phyloP scores from a whole-genome alignment of 2,888 invertebrate genomes.

The Pomacea canaliculata region DNA sequence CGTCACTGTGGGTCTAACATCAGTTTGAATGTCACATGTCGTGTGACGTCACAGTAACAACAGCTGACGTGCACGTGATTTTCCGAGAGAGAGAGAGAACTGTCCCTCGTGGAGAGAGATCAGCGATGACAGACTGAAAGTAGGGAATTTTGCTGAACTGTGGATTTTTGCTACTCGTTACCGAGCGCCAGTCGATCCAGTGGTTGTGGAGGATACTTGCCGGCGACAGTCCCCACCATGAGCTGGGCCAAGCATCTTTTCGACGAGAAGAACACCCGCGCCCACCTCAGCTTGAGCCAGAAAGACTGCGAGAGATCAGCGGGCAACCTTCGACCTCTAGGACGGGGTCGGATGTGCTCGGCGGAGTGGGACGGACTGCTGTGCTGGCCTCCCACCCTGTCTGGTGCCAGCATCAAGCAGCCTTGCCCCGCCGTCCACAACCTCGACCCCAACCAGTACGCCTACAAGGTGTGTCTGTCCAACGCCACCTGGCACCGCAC shows the following conservation, averaged over 20 bases:
- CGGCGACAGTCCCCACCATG: background rate
- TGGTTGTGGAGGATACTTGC: no score
- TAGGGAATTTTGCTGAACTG: no score
- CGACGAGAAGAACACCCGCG: slow-evolving; percentile 2
- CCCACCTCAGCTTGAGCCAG: slow-evolving; percentile 20
- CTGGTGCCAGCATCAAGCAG: slow-evolving; percentile 23
- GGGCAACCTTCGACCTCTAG: slow-evolving; percentile 10
- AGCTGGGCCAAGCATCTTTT: slow-evolving; percentile 12
- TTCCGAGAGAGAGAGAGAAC: no score
- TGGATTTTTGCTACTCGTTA: no score
- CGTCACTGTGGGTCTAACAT: no score
- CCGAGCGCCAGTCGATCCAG: no score
- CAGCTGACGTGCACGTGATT: no score
- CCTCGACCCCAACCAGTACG: slow-evolving; percentile 8
- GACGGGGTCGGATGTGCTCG: slow-evolving; percentile 8
- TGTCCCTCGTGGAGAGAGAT: no score
- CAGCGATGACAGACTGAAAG: no score
- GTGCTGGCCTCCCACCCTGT: slow-evolving; percentile 26
- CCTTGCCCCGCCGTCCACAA: slow-evolving; percentile 15
- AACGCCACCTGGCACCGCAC: slow-evolving; percentile 22
- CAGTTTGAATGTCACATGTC: no score
- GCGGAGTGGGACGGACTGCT: slow-evolving; percentile 26
- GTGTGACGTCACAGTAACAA: no score
- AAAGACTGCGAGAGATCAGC: slow-evolving; percentile 14
- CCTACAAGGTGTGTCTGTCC: slow-evolving; percentile 13